phyloP scores from a whole-genome alignment of 2,888 invertebrate species.

The Xylota sylvarum region DNA sequence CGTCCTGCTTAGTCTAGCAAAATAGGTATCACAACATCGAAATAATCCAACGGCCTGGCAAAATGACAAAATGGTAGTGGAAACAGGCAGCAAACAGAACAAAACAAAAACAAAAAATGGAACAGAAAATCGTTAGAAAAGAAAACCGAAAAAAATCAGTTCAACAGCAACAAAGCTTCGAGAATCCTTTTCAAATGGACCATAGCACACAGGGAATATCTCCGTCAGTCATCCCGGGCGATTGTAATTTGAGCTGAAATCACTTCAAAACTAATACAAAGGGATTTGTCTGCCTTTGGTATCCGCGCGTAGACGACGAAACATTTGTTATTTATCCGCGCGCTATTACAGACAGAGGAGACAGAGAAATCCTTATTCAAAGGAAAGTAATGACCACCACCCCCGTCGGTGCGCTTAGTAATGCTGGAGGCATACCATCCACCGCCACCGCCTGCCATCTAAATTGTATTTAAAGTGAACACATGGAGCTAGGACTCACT shows the following conservation, averaged over 20 bases:
- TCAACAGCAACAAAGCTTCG: constrained; percentile 49
- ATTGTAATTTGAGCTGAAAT: constrained; percentile 75
- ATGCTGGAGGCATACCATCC: constrained; percentile 12
- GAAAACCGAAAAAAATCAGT: constrained; percentile 19
- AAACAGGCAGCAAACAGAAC: constrained; percentile 28
- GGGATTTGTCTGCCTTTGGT: constrained; percentile 60
- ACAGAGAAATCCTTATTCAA: constrained; percentile 35
- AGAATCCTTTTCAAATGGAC: constrained; percentile 66
- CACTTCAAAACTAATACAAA: constrained; percentile 76
- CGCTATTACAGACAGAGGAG: too few relatives aligned
- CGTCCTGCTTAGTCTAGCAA: constrained; percentile 67
- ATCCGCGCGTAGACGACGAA: constrained; percentile 46
- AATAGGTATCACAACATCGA: constrained; percentile 75
- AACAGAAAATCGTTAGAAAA: constrained; percentile 42
- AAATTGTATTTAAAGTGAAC: constrained; percentile 53
- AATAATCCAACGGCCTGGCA: constrained; percentile 76
- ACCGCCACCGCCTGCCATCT: constrained; percentile 8
- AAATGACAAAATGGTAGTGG: constrained; percentile 71
- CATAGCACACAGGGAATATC: constrained; percentile 32
- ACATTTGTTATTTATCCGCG: constrained; percentile 46
- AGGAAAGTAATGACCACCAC: constrained; percentile 56
- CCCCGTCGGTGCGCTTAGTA: constrained; percentile 14
- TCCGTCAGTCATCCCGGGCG: constrained; percentile 58
- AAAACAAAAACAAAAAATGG: constrained; percentile 28
- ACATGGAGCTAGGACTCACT: constrained; percentile 28